Conservation (phyloP, 2,888 invertebrate genomes). For the Ormyrus labotus region DNA sequence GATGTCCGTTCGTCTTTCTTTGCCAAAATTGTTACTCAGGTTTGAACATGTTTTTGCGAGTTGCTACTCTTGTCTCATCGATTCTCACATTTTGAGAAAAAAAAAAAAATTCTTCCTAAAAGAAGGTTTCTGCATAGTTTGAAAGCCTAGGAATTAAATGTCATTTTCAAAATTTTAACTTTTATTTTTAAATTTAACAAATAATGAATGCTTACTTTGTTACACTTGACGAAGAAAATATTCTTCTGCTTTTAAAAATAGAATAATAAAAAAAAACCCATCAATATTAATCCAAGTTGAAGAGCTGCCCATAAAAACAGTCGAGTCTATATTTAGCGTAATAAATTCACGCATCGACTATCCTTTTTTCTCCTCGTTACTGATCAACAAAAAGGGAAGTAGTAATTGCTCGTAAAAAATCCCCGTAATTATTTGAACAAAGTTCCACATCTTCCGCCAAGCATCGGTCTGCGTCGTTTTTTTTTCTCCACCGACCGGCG, state of each 20-base stretch:
- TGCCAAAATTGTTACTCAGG: background rate
- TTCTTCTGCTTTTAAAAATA: too few relatives aligned
- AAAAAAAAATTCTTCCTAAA: too few relatives aligned
- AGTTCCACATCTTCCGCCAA: slow-evolving; percentile 39
- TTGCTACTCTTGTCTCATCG: too few relatives aligned
- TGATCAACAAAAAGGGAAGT: slow-evolving; percentile 12
- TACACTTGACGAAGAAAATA: too few relatives aligned
- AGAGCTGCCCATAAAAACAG: background rate
- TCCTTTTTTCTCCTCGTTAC: slow-evolving; percentile 16
- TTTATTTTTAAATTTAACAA: too few relatives aligned
- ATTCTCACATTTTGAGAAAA: too few relatives aligned
- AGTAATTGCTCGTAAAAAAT: slow-evolving; percentile 43
- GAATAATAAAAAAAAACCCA: too few relatives aligned
- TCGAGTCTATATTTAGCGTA: slow-evolving; percentile 28
- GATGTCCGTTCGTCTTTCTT: background rate
- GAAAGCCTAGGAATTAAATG: too few relatives aligned
- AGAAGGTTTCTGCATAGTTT: too few relatives aligned
- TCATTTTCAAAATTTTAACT: too few relatives aligned
- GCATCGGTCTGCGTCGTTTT: slow-evolving; percentile 3
- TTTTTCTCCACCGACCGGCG: background rate
- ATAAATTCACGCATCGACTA: slow-evolving; percentile 29
- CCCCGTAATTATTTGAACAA: slow-evolving; percentile 36
- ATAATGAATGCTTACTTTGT: too few relatives aligned
- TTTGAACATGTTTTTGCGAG: slow-evolving; percentile 27
- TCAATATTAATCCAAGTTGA: too few relatives aligned